These are phyloP conservation scores for Disparrhopalites patrizii DNA, from an alignment of 2,888 invertebrate species.

Conservation along the genomic window DNA sequence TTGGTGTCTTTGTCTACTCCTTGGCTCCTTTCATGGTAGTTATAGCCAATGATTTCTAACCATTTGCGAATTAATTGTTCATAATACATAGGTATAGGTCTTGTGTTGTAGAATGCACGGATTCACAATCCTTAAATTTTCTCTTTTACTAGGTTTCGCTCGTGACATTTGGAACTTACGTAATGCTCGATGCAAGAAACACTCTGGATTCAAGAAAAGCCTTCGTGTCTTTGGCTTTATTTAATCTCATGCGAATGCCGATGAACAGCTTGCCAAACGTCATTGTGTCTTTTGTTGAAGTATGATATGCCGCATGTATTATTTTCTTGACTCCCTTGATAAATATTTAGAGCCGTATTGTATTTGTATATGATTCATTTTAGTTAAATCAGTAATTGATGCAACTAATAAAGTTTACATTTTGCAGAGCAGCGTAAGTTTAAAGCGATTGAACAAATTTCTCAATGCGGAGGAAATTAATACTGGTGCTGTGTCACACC, in stretches of 20 bases:
- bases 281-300: conserved; percentile 80
- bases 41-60: neutral
- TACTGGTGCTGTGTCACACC: conserved; percentile 69
- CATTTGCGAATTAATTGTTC: neutral
- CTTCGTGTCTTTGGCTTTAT: conserved; percentile 78
- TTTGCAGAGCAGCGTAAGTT: conserved; percentile 78
- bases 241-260: conserved; percentile 81
- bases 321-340: neutral
- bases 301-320: conserved; percentile 1
- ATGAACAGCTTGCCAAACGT: conserved; percentile 86
- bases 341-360: neutral
- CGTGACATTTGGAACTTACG: conserved; percentile 80
- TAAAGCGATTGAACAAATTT: conserved; percentile 85
- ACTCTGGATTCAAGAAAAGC: conserved; percentile 83
- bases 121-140: neutral
- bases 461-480: conserved; percentile 88
- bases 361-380: neutral
- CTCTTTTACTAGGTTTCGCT: conserved; percentile 46
- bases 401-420: no score
- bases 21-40: conserved; percentile 55
- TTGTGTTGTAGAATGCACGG: neutral
- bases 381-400: no score
- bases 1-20: conserved; percentile 55
- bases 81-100: neutral
- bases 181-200: conserved; percentile 73